Percentiles rank a stretch among this genome's conserved stretches.
Evolutionary conservation across 30 jellyfish, hydroid and myxozoan genomes (phyloP).

Genomic region (Nemopilema nomurai): DNA sequence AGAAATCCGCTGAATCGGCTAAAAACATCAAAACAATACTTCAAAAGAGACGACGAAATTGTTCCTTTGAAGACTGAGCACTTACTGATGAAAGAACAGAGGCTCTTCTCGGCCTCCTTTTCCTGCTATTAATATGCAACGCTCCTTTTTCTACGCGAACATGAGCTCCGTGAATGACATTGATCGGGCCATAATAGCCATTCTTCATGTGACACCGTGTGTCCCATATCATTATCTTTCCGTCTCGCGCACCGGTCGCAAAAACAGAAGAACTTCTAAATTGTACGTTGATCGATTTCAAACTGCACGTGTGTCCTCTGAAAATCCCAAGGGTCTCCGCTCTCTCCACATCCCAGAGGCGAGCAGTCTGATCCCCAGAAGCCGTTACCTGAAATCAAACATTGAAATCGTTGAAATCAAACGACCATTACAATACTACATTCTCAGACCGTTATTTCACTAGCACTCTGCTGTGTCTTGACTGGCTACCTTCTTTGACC

Average conservation of each 20-base stretch:
- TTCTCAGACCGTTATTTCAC: too few relatives aligned
- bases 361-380: conserved; percentile 97
- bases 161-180: conserved; percentile 82
- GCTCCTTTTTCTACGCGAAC: conserved; percentile 53
- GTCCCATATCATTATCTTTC: conserved; percentile 97
- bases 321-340: conserved; percentile 93
- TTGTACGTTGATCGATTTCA: conserved; percentile 82
- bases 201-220: conserved; percentile 91
- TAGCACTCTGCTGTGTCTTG: too few relatives aligned
- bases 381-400: conserved; percentile 84
- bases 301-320: conserved; percentile 96
- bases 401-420: too few relatives aligned
- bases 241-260: conserved; percentile 99
- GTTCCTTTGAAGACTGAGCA: not conserved
- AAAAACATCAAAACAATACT: too few relatives aligned
- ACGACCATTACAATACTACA: too few relatives aligned
- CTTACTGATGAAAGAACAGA: conserved; percentile 67
- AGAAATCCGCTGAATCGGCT: too few relatives aligned
- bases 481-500: too few relatives aligned
- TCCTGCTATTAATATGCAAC: conserved; percentile 56
- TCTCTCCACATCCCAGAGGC: conserved; percentile 92
- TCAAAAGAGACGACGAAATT: not conserved
- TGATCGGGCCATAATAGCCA: conserved; percentile 87
- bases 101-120: conserved; percentile 61
- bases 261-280: conserved; percentile 72